phyloP scores from a whole-genome alignment of 2,888 invertebrate species.

The Nomada fucata region DNA sequence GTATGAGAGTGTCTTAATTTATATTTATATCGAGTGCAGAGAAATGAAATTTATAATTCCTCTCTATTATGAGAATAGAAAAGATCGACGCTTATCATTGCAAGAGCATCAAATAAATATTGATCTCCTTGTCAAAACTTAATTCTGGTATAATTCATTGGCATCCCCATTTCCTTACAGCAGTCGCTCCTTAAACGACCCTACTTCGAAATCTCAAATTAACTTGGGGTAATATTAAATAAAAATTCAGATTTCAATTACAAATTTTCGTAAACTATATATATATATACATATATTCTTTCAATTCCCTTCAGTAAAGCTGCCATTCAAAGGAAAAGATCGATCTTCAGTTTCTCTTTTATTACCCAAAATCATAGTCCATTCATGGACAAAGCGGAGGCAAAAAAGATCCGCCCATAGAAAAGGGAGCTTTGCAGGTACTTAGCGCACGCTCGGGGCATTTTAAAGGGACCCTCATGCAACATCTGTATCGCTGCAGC shows the following conservation, averaged over 20 bases:
- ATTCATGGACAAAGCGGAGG: background rate
- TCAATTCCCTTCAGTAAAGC: background rate
- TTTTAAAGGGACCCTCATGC: background rate
- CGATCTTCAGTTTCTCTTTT: background rate
- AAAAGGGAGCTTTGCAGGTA: background rate
- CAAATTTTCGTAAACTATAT: background rate
- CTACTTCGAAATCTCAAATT: background rate
- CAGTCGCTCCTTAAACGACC: background rate
- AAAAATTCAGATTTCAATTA: background rate
- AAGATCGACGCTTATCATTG: constrained; percentile 82
- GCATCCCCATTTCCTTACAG: constrained; percentile 10
- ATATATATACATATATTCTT: no score
- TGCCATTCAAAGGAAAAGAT: background rate
- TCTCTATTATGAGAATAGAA: constrained; percentile 81
- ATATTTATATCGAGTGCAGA: constrained; percentile 73
- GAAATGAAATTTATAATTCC: constrained; percentile 78
- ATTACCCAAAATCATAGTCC: background rate
- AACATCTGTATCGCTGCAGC: constrained; percentile 51
- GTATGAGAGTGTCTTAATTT: constrained; percentile 60
- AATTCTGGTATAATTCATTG: constrained; percentile 57
- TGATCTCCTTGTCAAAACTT: constrained; percentile 82
- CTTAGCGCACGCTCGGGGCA: no score
- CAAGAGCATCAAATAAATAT: constrained; percentile 83
- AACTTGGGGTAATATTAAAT: background rate
- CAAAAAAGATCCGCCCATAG: background rate